Percentiles rank a stretch among this genome's conserved stretches.
Conservation (phyloP, 2,797 vertebrate species). For the Phoebastria nigripes region DNA sequence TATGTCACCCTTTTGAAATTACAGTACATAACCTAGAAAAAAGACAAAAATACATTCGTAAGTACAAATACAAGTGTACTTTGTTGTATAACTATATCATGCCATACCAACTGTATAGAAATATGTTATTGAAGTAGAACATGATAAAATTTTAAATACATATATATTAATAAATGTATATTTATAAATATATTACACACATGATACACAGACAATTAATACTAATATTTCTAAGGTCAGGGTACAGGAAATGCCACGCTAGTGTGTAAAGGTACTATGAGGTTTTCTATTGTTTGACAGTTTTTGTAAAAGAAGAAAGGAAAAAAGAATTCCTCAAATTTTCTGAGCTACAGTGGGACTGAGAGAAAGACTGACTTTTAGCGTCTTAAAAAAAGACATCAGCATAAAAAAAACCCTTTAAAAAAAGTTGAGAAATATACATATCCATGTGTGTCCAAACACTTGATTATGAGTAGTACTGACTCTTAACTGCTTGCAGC, state of each 20-base stretch:
- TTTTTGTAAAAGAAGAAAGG: not conserved
- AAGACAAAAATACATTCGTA: not conserved
- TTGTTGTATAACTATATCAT: not conserved
- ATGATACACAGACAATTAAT: not conserved
- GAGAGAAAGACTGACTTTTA: not conserved
- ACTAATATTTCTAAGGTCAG: not conserved
- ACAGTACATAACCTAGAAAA: not conserved
- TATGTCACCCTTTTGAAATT: not conserved
- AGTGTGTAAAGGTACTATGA: not conserved
- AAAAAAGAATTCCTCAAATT: not conserved
- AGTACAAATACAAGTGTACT: not conserved
- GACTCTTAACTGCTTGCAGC: not conserved
- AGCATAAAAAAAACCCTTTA: not conserved
- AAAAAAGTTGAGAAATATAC: not conserved
- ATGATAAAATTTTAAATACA: not conserved
- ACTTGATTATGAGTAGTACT: not conserved
- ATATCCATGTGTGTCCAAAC: not conserved
- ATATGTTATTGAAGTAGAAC: not conserved
- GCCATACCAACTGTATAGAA: not conserved
- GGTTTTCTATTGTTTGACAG: not conserved
- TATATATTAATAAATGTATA: not conserved
- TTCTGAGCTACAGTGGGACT: not conserved
- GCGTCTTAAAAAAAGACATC: not conserved
- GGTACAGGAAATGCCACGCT: not conserved
- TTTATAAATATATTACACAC: not conserved